Base-by-base conservation (phyloP, 2,113 vertebrate genomes). In the Isurus oxyrinchus region DNA sequence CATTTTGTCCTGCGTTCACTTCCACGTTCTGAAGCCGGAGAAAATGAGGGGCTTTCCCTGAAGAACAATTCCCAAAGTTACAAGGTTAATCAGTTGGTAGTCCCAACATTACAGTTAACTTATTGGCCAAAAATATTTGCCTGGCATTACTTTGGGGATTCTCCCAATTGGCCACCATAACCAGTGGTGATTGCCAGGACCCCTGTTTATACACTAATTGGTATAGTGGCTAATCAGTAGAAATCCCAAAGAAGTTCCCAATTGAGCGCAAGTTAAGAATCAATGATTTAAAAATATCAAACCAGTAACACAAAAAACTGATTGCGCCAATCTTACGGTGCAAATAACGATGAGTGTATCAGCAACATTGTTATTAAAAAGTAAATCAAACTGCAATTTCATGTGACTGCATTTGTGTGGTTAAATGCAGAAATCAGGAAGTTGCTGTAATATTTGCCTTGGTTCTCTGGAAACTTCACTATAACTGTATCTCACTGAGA, bases 21-120 rank as follows among this genome's bases (percentile, higher is more conserved):
- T 99, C 99, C 96, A 99, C 99, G 0, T 99, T 99, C 98, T 99
- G 99, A 96, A 99, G 98, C 2, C 99, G 98, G 53, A 99, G 97
- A 97, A 99, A 99, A 97, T 99, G 99, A n/a, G 99, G 99, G 0
- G 99, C 99, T 97, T 99, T 99, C 97, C 99, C 99, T 99, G 97
- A 19, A 94, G 97, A 95, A 97, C 96, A 97, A 98, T 53, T 72
- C 40, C 40, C 66, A 69, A 31, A 27, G 67, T 49, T 35, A 55
- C 44, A 95, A 55, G 27, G 27, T 69, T 23, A 95, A 69, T 72
- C 63, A 67, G 63, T 40, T 66, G 40, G 40, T 27, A 27, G 19
- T 95, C 40, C 88, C 63, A 95, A 69, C 27, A 4, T 5, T 49
- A 95, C 7, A 13, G 7, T n/a, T 25, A 72, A 69, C 13, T 13